phyloP scores from a whole-genome alignment of 2,888 invertebrate genomes.

The Acheta domesticus region DNA sequence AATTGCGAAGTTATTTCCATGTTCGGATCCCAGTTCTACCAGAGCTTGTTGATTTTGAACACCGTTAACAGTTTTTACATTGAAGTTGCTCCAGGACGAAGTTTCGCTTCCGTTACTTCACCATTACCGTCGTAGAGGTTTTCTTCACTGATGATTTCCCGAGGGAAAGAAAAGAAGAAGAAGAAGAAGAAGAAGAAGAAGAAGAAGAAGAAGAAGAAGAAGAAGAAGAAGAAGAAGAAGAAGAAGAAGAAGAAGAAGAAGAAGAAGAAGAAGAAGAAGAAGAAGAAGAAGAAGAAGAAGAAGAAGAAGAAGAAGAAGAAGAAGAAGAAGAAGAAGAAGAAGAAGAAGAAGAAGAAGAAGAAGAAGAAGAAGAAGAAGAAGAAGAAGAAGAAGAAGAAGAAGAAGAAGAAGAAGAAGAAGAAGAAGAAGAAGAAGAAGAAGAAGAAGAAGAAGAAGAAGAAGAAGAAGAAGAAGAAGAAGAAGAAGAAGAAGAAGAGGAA shows the following conservation, averaged over 20 bases:
- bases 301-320: conserved; percentile 18
- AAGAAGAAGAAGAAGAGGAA: conserved; percentile 10
- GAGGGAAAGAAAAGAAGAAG: background rate
- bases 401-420: conserved; percentile 18
- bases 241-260: conserved; percentile 18
- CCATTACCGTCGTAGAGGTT: no score
- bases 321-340: conserved; percentile 18
- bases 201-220: conserved; percentile 18
- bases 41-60: no score
- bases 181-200: conserved; percentile 18
- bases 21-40: no score
- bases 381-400: conserved; percentile 18
- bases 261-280: conserved; percentile 18
- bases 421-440: conserved; percentile 18
- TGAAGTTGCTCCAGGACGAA: no score
- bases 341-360: conserved; percentile 18
- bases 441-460: conserved; percentile 18
- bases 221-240: conserved; percentile 18
- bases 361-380: conserved; percentile 18
- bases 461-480: conserved; percentile 18
- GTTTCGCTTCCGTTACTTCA: no score
- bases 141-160: no score
- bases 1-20: no score
- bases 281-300: conserved; percentile 18
- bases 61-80: no score